Evolutionary conservation across 64 coral and sea anemone genomes (phyloP).

Genomic region (Stylophora pistillata): DNA sequence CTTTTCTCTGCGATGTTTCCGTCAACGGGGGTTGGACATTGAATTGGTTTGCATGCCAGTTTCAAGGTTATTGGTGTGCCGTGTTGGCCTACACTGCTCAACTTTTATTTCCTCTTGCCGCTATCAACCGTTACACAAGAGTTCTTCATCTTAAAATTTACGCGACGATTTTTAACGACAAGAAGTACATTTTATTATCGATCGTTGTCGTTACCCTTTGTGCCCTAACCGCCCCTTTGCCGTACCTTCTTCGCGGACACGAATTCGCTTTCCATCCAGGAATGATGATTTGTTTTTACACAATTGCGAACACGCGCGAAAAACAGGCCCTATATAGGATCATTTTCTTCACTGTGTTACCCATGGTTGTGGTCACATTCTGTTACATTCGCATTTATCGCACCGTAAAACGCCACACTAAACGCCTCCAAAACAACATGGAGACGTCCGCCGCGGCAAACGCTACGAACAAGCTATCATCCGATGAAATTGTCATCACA

Average conservation of each 20-base stretch:
- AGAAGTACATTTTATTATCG: constrained; percentile 1
- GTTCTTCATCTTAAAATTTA: neutral
- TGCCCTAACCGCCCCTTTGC: neutral
- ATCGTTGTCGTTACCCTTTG: neutral
- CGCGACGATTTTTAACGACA: neutral
- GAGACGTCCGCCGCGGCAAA: neutral
- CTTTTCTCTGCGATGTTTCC: neutral
- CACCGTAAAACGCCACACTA: neutral
- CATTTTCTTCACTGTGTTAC: constrained; percentile 8
- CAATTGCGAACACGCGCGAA: constrained; percentile 4
- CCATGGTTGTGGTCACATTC: neutral
- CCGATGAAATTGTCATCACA: constrained; percentile 2
- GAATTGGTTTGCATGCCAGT: neutral
- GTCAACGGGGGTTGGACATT: neutral
- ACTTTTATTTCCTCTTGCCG: constrained; percentile 3
- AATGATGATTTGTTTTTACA: constrained; percentile 29
- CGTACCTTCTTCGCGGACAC: neutral
- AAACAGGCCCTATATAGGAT: constrained; percentile 9
- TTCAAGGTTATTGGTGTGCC: neutral
- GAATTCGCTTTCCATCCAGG: constrained; percentile 18
- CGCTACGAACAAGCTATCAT: neutral
- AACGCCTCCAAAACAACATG: neutral
- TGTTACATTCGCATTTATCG: constrained; percentile 7
- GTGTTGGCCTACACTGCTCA: constrained; percentile 19
- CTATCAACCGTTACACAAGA: neutral